A percentile compares a stretch with the other conserved stretches of the same genome.
Conservation (phyloP, 2,888 invertebrate genomes). For the Pyrrhia umbra region DNA sequence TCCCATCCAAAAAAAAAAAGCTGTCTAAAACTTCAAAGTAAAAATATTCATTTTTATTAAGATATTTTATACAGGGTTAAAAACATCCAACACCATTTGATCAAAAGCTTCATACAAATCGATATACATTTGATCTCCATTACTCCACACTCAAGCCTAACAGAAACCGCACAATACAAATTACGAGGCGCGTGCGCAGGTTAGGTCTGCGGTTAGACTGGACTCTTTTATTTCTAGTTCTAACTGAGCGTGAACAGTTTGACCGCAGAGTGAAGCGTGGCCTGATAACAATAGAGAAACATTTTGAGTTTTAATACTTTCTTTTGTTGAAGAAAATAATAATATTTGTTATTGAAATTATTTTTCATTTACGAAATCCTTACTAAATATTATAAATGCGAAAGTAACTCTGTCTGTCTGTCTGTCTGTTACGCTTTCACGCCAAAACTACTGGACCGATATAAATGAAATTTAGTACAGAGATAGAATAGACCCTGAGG, state of each 20-base stretch:
- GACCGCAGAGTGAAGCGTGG: conserved; percentile 71
- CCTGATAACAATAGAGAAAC: conserved; percentile 37
- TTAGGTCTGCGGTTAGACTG: conserved; percentile 76
- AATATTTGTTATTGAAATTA: not conserved
- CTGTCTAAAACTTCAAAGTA: too few relatives aligned
- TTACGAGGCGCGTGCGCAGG: conserved; percentile 67
- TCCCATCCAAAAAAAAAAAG: too few relatives aligned
- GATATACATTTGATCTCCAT: conserved; percentile 53
- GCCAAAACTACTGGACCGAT: too few relatives aligned
- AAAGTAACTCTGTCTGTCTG: too few relatives aligned
- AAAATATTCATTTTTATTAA: too few relatives aligned
- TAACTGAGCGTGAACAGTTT: conserved; percentile 77
- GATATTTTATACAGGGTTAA: too few relatives aligned
- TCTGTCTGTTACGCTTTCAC: too few relatives aligned
- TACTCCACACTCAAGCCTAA: conserved; percentile 30
- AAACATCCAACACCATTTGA: not conserved
- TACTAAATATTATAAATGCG: too few relatives aligned
- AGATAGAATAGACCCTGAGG: too few relatives aligned
- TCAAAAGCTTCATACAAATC: conserved; percentile 33
- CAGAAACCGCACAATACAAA: conserved; percentile 72
- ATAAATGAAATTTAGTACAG: too few relatives aligned
- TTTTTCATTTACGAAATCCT: too few relatives aligned
- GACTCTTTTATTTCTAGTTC: conserved; percentile 73
- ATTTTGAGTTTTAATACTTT: conserved; percentile 16
- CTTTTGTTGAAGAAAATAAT: not conserved